Conservation (phyloP, 92 coral and sea anemone genomes). For the Epizoanthus fatuus region DNA sequence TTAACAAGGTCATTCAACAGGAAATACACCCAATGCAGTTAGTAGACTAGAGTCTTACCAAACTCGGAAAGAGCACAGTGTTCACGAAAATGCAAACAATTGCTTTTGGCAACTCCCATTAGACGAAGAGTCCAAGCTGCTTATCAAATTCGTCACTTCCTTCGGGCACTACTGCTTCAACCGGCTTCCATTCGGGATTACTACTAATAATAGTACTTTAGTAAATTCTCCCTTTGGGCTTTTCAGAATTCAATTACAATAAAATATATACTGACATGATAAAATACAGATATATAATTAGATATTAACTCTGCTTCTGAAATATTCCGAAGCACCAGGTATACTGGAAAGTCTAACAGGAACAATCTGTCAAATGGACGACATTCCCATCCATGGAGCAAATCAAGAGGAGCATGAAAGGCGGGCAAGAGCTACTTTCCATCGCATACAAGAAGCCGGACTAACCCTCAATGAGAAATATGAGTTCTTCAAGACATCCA, state of each 20-base stretch:
- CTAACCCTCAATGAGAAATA: conserved; percentile 34
- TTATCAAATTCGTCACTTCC: conserved; percentile 20
- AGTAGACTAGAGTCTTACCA: conserved; percentile 56
- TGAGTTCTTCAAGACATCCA: conserved; percentile 7
- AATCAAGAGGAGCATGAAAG: neutral
- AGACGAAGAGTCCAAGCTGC: neutral
- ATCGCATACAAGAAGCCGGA: conserved; percentile 22
- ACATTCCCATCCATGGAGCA: too few relatives aligned
- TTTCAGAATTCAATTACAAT: too few relatives aligned
- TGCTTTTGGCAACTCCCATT: conserved; percentile 39
- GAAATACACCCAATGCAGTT: conserved; percentile 66
- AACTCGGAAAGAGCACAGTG: conserved; percentile 33
- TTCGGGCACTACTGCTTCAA: conserved; percentile 39
- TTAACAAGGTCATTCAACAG: conserved; percentile 56
- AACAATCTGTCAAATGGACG: neutral
- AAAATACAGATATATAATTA: too few relatives aligned
- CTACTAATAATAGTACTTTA: too few relatives aligned
- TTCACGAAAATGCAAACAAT: conserved; percentile 59
- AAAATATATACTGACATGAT: too few relatives aligned
- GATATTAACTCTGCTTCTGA: conserved; percentile 34
- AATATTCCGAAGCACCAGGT: conserved; percentile 22
- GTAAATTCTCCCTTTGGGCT: too few relatives aligned
- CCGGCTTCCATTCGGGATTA: conserved; percentile 44
- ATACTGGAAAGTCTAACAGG: neutral
- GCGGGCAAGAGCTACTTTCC: neutral